Conservation (phyloP, 2,888 invertebrate genomes). For the Uloborus plumipes region DNA sequence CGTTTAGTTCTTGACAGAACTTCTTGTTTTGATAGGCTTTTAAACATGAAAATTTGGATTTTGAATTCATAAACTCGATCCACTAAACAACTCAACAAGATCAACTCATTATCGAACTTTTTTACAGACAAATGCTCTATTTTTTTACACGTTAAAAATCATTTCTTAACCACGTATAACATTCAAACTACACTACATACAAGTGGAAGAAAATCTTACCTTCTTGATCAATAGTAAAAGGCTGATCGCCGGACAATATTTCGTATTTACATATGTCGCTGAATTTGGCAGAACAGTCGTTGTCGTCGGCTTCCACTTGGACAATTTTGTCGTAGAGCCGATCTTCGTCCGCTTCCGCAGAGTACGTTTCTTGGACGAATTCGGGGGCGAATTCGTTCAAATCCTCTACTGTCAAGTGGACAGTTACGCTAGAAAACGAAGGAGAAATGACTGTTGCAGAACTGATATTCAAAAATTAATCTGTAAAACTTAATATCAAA, state of each 20-base stretch:
- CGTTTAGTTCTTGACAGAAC: no score
- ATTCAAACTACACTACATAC: no score
- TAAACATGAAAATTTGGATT: no score
- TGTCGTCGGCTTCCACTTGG: conserved; percentile 90
- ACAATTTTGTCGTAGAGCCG: conserved; percentile 90
- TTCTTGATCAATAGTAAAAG: conserved; percentile 91
- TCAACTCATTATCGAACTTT: no score
- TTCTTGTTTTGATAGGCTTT: no score
- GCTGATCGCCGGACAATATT: conserved; percentile 90
- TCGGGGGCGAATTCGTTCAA: conserved; percentile 67
- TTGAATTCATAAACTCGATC: no score
- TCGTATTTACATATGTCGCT: conserved; percentile 98
- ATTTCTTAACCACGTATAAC: no score
- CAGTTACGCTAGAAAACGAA: conserved; percentile 60
- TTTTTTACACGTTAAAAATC: no score
- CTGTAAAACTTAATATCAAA: no score
- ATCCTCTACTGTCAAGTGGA: conserved; percentile 67
- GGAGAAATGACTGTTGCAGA: not conserved
- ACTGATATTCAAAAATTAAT: no score
- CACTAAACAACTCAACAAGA: no score
- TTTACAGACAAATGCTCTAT: no score
- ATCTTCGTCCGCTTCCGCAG: conserved; percentile 66
- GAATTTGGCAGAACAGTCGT: conserved; percentile 94
- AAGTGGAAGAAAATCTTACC: conserved; percentile 74
- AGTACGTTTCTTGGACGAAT: conserved; percentile 67